Percentiles rank a stretch among this genome's conserved stretches.
These are phyloP conservation scores for Andrena minutula DNA, from an alignment of 2,888 invertebrate species.

Conservation along the genomic window DNA sequence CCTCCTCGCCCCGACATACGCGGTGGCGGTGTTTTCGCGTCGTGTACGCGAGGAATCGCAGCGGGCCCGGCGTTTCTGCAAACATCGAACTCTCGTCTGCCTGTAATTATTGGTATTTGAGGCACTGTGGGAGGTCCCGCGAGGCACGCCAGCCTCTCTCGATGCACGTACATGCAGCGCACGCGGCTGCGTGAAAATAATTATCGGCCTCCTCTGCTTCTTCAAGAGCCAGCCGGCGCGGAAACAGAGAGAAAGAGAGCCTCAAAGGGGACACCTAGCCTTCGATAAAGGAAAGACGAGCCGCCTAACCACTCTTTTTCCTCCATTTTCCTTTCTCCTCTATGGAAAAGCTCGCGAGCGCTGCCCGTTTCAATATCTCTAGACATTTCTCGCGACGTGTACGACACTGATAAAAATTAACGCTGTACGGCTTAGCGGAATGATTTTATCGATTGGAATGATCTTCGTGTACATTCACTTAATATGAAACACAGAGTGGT, in stretches of 20 bases:
- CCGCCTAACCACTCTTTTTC: slow-evolving; percentile 55
- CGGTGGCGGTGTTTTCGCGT: slow-evolving; percentile 49
- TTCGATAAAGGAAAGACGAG: slow-evolving; percentile 57
- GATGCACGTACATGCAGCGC: slow-evolving; percentile 59
- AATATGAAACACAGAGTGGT: too few species aligned
- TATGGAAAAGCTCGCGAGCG: slow-evolving; percentile 20
- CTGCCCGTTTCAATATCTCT: background rate
- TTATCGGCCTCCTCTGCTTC: slow-evolving; percentile 69
- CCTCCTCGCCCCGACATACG: slow-evolving; percentile 13
- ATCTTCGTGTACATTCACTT: slow-evolving; percentile 6
- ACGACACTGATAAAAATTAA: background rate
- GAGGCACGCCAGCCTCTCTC: slow-evolving; percentile 65
- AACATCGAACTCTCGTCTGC: slow-evolving; percentile 72
- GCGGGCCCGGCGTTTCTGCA: slow-evolving; percentile 63
- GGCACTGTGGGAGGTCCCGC: slow-evolving; percentile 73
- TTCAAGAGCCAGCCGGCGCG: slow-evolving; percentile 28
- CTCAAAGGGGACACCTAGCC: slow-evolving; percentile 40
- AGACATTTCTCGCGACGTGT: background rate
- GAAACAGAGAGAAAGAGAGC: slow-evolving; percentile 34
- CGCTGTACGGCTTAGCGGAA: background rate
- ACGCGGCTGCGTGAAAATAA: slow-evolving; percentile 77
- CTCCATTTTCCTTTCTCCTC: slow-evolving; percentile 64
- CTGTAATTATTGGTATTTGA: slow-evolving; percentile 73
- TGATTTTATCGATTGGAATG: background rate
- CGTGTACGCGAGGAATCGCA: slow-evolving; percentile 54